Base-by-base conservation (phyloP, 2,113 vertebrate species). In the Syngnathus scovelli region DNA sequence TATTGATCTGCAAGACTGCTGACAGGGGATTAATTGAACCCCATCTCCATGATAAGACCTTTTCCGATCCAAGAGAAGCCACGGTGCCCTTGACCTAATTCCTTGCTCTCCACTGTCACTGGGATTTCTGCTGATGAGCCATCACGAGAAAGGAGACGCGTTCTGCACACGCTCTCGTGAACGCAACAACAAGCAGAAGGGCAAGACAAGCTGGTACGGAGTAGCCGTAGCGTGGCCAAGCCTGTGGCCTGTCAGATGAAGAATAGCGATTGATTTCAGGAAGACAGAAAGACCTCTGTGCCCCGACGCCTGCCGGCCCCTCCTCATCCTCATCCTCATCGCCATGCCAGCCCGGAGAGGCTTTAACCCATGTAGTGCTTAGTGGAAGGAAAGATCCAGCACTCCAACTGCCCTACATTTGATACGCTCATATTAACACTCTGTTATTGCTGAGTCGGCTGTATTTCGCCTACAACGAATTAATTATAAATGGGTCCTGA, bases 361-460 rank as follows among this genome's bases (percentile, higher is more conserved):
- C 72, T 79, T 81, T 86, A 88, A 87, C 87, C 82, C 76, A 18
- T 86, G 78, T 74, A 71, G 68, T n/a, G 72, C 82, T 86, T 69
- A 82, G 77, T 58, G 62, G 69, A 78, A 78, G 55, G 69, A 71
- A 77, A 81, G 64, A 74, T 66, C 68, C 59, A 71, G 68, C 77
- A 72, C 64, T 82, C 74, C 72, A 44, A 72, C 78, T 89, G 86
- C 77, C 86, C 87, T 89, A 89, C 79, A 82, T 89, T 87, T 83
- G 39, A 67, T 67, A 64, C 51, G 48, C 51, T 54, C 60, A 12
- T 55, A 61, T 37, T 60, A 72, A 74, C 12, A 43, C 2, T 46
- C 54, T 23, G 11, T 46, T 52, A 61, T 7, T 61, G 33, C 61
- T 44, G 49, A 4, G 54, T 62, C 39, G 12, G 61, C 39, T 58